These are phyloP conservation scores for Xylocopa sonorina DNA, from an alignment of 1,140 invertebrate genomes.

Conservation along the genomic window DNA sequence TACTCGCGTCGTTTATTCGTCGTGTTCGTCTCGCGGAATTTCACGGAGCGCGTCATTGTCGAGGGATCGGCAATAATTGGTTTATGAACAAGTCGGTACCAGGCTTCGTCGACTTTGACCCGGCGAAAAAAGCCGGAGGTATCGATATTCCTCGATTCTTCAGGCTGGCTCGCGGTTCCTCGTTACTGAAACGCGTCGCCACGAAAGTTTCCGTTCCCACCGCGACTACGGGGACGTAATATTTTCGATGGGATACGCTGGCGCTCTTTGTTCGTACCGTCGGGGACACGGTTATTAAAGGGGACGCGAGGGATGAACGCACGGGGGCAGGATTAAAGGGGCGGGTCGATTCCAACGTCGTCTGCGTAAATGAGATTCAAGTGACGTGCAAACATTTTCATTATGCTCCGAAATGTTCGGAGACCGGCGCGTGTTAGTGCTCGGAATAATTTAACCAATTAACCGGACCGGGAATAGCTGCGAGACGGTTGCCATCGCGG, in stretches of 20 bases:
- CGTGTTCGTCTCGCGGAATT: not conserved
- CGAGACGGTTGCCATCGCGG: not conserved
- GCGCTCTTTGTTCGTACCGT: not conserved
- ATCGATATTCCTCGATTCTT: constrained; percentile 1
- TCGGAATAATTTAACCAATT: constrained; percentile 14
- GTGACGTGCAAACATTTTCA: constrained; percentile 24
- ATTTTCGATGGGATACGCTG: not conserved
- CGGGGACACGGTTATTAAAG: constrained; percentile 10
- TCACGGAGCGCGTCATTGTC: not conserved
- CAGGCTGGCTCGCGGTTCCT: not conserved
- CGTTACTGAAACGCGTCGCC: too few relatives aligned
- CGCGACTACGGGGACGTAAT: too few relatives aligned
- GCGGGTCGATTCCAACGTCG: not conserved
- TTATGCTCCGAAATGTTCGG: not conserved
- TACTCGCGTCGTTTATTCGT: constrained; percentile 5
- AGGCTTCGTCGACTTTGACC: too few relatives aligned
- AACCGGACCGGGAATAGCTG: not conserved
- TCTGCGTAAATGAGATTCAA: constrained; percentile 28
- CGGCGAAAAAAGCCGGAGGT: not conserved
- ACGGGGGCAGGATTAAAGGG: not conserved
- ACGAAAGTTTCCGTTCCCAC: too few relatives aligned
- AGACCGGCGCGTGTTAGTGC: not conserved
- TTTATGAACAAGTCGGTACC: constrained; percentile 11
- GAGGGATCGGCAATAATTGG: constrained; percentile 17
- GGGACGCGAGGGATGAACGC: not conserved